Conservation (phyloP, 2,113 vertebrate genomes). For the Sapajus apella region DNA sequence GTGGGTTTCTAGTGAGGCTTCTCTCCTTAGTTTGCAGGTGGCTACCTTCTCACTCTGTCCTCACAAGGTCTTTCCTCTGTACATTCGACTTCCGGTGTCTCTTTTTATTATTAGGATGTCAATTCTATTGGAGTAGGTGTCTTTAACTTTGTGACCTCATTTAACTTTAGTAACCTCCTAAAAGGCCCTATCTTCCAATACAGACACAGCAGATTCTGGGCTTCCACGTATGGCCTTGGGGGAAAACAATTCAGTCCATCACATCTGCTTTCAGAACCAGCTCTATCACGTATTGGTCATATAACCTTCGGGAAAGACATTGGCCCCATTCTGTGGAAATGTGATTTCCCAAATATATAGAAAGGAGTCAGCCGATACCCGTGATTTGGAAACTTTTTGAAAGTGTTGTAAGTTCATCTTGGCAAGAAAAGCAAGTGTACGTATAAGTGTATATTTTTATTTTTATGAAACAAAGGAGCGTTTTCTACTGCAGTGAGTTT, state of each 20-base stretch:
- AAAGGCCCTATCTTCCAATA: background rate
- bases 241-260: background rate
- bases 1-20: background rate
- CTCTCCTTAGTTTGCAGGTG: background rate
- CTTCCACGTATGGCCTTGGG: background rate
- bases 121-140: background rate
- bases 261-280: background rate
- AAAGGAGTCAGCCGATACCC: fast-evolving
- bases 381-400: background rate
- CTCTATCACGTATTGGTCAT: background rate
- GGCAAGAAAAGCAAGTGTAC: background rate
- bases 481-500: background rate
- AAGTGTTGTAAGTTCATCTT: background rate
- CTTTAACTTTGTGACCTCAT: background rate
- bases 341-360: background rate
- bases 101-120: background rate
- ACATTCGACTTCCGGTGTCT: fast-evolving
- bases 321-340: background rate
- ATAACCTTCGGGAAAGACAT: background rate
- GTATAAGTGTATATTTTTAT: background rate
- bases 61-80: background rate
- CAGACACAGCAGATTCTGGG: fast-evolving
- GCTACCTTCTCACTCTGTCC: background rate
- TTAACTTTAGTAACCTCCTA: background rate
- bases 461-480: background rate